Conservation (phyloP, 1,140 invertebrate species). For the Danaus plexippus region DNA sequence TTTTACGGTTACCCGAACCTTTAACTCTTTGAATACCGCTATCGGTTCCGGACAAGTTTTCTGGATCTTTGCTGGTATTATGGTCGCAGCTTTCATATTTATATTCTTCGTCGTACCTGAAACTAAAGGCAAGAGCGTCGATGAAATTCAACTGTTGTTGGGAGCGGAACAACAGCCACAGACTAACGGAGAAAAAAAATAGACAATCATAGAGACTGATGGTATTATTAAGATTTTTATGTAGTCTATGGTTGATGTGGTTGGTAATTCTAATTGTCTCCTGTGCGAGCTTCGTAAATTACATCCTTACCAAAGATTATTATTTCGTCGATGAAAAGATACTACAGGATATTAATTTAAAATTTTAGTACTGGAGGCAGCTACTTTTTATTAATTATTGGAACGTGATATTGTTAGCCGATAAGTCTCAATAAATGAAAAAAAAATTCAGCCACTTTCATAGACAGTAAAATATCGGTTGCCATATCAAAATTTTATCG, state of each 20-base stretch:
- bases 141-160: slow-evolving; percentile 83
- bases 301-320: slow-evolving; percentile 41
- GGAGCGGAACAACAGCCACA: slow-evolving; percentile 41
- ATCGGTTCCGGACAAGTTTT: slow-evolving; percentile 80
- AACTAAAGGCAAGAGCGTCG: slow-evolving; percentile 90
- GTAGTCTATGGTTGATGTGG: slow-evolving; percentile 26
- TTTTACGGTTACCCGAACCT: slow-evolving; percentile 87
- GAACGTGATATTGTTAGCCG: slow-evolving; percentile 15
- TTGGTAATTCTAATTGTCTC: slow-evolving; percentile 25
- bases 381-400: slow-evolving; percentile 14
- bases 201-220: slow-evolving; percentile 49
- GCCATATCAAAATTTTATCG: slow-evolving; percentile 15
- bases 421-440: slow-evolving; percentile 9
- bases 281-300: slow-evolving; percentile 31
- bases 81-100: slow-evolving; percentile 80
- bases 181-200: slow-evolving; percentile 43
- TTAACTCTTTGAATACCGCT: slow-evolving; percentile 72
- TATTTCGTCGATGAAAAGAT: slow-evolving; percentile 10
- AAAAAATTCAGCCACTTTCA: slow-evolving; percentile 11
- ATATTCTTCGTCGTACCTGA: slow-evolving; percentile 88
- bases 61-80: slow-evolving; percentile 84
- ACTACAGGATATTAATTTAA: neutral
- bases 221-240: slow-evolving; percentile 46
- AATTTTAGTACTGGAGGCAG: slow-evolving; percentile 13
- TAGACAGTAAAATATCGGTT: slow-evolving; percentile 10